A percentile compares a stretch with the other conserved stretches of the same genome.
These are phyloP conservation scores for Malacoctenus gilli DNA, from an alignment of 2,797 vertebrate species.

Conservation along the genomic window DNA sequence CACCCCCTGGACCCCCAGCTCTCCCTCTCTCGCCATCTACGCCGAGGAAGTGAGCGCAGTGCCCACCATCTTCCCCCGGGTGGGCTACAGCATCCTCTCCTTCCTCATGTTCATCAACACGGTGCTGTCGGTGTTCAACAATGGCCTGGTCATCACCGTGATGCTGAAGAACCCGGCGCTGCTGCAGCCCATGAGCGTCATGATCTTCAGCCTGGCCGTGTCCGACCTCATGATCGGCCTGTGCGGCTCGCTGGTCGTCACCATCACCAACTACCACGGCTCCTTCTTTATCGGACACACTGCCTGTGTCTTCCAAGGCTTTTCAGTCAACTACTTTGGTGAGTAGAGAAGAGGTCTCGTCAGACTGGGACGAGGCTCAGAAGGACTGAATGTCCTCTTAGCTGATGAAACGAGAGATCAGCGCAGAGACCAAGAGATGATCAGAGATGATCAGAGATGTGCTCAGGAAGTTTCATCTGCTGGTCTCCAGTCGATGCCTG, in stretches of 20 bases:
- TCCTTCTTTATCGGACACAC: conserved; percentile 75
- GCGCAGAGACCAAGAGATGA: no score
- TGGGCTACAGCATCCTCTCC: conserved; percentile 76
- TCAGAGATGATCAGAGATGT: no score
- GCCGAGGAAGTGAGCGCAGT: background rate
- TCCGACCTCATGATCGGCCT: conserved; percentile 79
- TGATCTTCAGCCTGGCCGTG: conserved; percentile 72
- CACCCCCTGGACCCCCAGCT: conserved; percentile 36
- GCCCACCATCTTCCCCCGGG: conserved; percentile 70
- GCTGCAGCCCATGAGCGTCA: conserved; percentile 66
- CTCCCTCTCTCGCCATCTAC: conserved; percentile 10
- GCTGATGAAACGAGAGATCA: no score
- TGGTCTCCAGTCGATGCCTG: no score
- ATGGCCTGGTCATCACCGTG: conserved; percentile 68
- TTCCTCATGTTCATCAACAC: conserved; percentile 79
- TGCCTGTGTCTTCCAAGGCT: conserved; percentile 79
- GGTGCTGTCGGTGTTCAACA: conserved; percentile 75
- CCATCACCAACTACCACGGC: conserved; percentile 78
- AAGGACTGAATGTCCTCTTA: no score
- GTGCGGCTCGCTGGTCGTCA: conserved; percentile 74
- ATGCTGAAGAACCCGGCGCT: conserved; percentile 64
- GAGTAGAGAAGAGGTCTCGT: conserved; percentile 27
- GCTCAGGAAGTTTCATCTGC: no score
- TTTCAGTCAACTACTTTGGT: conserved; percentile 83
- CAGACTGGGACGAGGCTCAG: background rate